These are phyloP conservation scores for Toxonevra muliebris DNA, from an alignment of 2,888 invertebrate species.

Conservation along the genomic window DNA sequence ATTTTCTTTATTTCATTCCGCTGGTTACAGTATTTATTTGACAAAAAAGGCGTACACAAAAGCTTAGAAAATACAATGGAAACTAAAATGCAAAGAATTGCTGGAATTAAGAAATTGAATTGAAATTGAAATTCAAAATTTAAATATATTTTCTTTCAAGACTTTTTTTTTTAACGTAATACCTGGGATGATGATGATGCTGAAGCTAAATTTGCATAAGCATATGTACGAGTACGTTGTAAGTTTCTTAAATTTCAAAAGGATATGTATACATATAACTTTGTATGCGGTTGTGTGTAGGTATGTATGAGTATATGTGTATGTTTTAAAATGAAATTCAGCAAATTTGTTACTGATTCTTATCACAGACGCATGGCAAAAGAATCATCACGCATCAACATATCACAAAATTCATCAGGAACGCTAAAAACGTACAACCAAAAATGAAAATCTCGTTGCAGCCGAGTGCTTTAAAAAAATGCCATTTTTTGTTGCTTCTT, in stretches of 20 bases:
- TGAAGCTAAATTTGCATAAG: too few species aligned
- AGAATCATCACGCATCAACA: constrained; percentile 8
- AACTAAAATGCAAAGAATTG: constrained; percentile 17
- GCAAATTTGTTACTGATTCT: constrained; percentile 38
- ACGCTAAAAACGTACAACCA: constrained; percentile 12
- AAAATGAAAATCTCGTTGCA: constrained; percentile 8
- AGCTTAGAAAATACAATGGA: too few species aligned
- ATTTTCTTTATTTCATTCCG: too few species aligned
- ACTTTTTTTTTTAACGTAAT: too few species aligned
- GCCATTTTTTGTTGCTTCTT: constrained; percentile 10
- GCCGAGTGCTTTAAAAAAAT: constrained; percentile 15
- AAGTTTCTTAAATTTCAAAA: constrained; percentile 5
- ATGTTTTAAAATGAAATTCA: constrained; percentile 16
- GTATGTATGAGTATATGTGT: not conserved
- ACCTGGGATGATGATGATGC: too few species aligned
- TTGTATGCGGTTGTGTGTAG: not conserved
- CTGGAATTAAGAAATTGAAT: constrained; percentile 30
- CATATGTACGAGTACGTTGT: not conserved
- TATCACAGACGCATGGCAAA: constrained; percentile 31
- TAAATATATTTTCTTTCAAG: not conserved
- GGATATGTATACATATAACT: not conserved
- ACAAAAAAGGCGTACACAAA: too few species aligned
- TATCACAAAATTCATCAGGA: constrained; percentile 13
- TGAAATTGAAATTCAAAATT: constrained; percentile 27
- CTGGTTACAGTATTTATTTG: too few species aligned